Percentiles rank a stretch among this genome's conserved stretches.
Evolutionary conservation across 2,888 invertebrate species (phyloP).

Genomic region (Tanytarsus gracilentus): DNA sequence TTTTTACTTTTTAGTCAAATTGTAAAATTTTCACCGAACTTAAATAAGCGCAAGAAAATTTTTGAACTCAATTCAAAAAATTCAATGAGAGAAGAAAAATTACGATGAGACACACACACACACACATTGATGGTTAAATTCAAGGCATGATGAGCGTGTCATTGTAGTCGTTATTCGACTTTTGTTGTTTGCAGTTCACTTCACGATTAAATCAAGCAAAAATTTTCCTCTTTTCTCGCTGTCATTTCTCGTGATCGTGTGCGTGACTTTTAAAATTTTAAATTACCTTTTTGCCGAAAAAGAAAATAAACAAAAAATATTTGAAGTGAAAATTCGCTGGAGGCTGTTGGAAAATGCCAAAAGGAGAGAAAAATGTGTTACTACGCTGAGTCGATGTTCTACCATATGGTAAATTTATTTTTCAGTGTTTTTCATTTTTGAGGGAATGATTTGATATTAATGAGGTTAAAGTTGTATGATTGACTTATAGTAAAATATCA

Average conservation of each 20-base stretch:
- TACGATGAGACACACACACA: neutral
- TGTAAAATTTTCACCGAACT: neutral
- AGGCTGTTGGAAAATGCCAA: conserved; percentile 4
- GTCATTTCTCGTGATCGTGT: neutral
- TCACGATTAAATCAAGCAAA: conserved; percentile 14
- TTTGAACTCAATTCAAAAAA: too few species aligned
- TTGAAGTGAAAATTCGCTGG: neutral
- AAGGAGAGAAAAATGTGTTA: conserved; percentile 34
- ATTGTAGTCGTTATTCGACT: conserved; percentile 19
- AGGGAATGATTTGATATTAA: neutral
- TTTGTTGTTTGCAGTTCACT: conserved; percentile 25
- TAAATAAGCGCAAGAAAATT: too few species aligned
- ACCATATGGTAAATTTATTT: conserved; percentile 36
- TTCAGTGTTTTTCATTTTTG: neutral
- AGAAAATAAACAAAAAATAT: neutral
- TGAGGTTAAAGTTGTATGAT: too few species aligned
- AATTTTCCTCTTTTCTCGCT: neutral
- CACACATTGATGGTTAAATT: neutral
- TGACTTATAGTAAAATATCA: too few species aligned
- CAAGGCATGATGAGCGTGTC: neutral
- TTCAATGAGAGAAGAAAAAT: neutral
- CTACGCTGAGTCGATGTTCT: conserved; percentile 35
- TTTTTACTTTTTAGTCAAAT: neutral
- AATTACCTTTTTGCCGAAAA: neutral
- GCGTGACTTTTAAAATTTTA: neutral